These are phyloP conservation scores for Sinocyclocheilus anophthalmus DNA, from an alignment of 2,113 vertebrate species.

Conservation along the genomic window DNA sequence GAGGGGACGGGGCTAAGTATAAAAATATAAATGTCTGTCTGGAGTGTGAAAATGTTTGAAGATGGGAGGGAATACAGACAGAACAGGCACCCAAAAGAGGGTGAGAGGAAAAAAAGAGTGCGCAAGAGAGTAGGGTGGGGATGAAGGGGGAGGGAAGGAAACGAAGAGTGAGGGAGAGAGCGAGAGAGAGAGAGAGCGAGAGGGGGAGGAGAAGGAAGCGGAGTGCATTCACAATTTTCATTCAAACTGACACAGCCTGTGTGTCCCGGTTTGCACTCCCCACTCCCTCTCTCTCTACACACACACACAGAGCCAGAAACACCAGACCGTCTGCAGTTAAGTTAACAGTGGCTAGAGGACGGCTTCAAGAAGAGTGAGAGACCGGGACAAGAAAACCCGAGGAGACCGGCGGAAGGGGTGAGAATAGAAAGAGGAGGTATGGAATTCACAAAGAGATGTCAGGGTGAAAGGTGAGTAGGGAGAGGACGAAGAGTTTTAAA, in stretches of 20 bases:
- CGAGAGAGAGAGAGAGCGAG: constrained; percentile 53
- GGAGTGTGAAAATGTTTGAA: constrained; percentile 74
- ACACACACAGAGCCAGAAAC: constrained; percentile 47
- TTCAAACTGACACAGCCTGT: constrained; percentile 75
- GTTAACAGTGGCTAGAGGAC: constrained; percentile 65
- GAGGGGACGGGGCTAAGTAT: constrained; percentile 21
- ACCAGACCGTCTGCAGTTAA: constrained; percentile 70
- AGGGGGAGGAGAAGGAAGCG: constrained; percentile 64
- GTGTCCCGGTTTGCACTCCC: constrained; percentile 74
- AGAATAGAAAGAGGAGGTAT: constrained; percentile 47
- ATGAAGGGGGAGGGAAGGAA: constrained; percentile 47
- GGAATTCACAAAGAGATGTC: constrained; percentile 46
- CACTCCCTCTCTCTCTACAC: constrained; percentile 54
- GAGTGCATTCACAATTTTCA: constrained; percentile 74
- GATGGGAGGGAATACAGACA: constrained; percentile 58
- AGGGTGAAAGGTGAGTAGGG: constrained; percentile 49
- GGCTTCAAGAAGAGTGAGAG: constrained; percentile 46
- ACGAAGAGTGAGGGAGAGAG: constrained; percentile 35
- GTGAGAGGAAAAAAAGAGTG: constrained; percentile 56
- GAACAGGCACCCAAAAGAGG: constrained; percentile 47
- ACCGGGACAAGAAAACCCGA: constrained; percentile 34
- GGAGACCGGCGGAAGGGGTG: constrained; percentile 35
- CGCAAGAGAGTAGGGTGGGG: constrained; percentile 51
- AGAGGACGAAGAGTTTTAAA: constrained; percentile 56
- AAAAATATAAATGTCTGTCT: constrained; percentile 67